Evolutionary conservation across 2,797 vertebrate species (phyloP), one percentile per base, ranked within the genome.

Genomic region (Enteromius paludinosus): DNA sequence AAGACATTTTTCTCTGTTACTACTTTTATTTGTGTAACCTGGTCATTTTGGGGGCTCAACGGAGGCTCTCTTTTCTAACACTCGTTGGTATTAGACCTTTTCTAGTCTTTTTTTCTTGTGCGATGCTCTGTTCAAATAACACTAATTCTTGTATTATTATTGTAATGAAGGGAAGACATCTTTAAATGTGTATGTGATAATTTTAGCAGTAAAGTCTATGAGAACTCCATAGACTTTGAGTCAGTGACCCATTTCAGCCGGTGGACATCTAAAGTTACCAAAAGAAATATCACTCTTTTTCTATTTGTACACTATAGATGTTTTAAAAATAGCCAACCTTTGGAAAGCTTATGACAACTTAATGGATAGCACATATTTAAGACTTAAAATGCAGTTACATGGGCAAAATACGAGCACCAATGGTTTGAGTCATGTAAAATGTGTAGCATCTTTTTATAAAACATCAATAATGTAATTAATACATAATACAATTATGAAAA

Each of bases 51-150:
- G 43, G 12, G 43, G 12, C 3, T 52, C 35, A 28, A 77, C 47
- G 45, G 17, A 80, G 83, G 41, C 73, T 88, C 87, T 87, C 78
- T 89, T 64, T 88, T 84, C 80, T 86, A 90, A 89, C 86, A 84
- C 78, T 81, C 62, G 85, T 78, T 83, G 70, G 78, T 84, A 85
- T 15, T 28, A 62, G 59, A 62, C 66, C 85, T 75, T 83, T 77
- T 35, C 38, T 38, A 76, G 14, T 70, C 47, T 81, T 5, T 25
- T 25, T 14, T 56, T 12, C 54, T 11, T 23, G 54, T 56, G n/a
- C 17, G 70, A n/a, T 77, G 64, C 73, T 86, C 65, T 80, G 61
- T 82, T 84, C 80, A 84, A 86, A 45, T 49, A 71, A 84, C 74
- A 88, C 87, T 85, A 88, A 87, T 79, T 69, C 62, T 84, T 85